Conservation (phyloP, 2,888 invertebrate species). For the Diadegma fenestrale region DNA sequence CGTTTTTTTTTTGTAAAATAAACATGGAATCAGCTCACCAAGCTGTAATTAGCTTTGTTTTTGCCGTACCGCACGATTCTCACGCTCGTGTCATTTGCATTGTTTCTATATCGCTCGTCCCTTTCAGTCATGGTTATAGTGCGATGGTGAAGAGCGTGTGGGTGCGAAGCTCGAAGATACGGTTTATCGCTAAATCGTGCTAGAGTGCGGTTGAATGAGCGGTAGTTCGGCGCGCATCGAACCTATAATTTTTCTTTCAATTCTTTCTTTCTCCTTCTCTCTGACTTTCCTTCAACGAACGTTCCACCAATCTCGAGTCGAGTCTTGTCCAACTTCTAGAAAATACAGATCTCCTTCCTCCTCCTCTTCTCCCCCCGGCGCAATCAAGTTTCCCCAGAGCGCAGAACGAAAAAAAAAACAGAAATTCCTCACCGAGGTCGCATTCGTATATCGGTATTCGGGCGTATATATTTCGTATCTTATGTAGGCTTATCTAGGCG, state of each 20-base stretch:
- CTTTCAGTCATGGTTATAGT: constrained; percentile 68
- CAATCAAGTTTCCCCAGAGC: constrained; percentile 21
- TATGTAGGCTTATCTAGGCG: constrained; percentile 35
- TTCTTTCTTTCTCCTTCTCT: constrained; percentile 6
- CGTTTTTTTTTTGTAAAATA: too few species aligned
- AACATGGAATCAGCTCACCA: constrained; percentile 74
- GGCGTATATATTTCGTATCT: constrained; percentile 36
- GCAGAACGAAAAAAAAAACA: constrained; percentile 45
- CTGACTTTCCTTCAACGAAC: constrained; percentile 15
- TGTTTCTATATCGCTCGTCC: constrained; percentile 47
- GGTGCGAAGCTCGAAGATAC: constrained; percentile 72
- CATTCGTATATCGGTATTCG: constrained; percentile 27
- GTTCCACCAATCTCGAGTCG: constrained; percentile 37
- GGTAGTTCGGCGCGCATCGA: constrained; percentile 41
- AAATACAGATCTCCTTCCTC: constrained; percentile 74
- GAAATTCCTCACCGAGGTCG: constrained; percentile 64
- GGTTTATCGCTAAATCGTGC: constrained; percentile 61
- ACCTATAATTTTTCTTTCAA: constrained; percentile 35
- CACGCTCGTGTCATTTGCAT: constrained; percentile 51
- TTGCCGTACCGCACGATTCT: constrained; percentile 52
- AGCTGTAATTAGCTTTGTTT: constrained; percentile 59
- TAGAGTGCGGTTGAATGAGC: constrained; percentile 42
- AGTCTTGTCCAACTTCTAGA: constrained; percentile 75
- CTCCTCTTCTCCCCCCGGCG: constrained; percentile 57
- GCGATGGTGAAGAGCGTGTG: constrained; percentile 69